Evolutionary conservation across 2,113 vertebrate genomes (phyloP), one percentile per base, ranked within the genome.

Genomic region (Neodontobutis hainanensis): DNA sequence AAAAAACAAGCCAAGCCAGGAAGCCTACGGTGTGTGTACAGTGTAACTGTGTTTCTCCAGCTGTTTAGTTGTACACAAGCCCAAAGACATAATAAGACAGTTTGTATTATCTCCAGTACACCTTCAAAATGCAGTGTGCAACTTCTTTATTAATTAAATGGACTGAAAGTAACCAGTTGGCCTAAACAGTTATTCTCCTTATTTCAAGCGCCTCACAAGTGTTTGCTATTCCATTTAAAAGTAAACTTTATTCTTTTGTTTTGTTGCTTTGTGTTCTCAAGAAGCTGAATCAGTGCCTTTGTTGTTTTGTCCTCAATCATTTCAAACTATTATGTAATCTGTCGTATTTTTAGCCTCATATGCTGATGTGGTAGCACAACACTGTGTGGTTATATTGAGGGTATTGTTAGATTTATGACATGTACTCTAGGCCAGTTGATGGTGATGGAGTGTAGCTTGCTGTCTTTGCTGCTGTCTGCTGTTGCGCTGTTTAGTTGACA

Each of bases 401-500:
- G 2, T 40, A 35, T 14, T 34, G 32, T 10, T 36, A 35, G 51
- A 53, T 53, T 35, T 34, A 7, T 14, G 5, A 35, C 51, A 53
- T 51, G 49, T 9, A 15, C 49, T 53, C 11, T 34, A 35, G 51
- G 51, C 11, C n/a, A 14, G 32, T 35, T 40, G 38, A 5, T 40
- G 38, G 5, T 36, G 51, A 53, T 14, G 11, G 51, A 47, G n/a
- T 35, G 8, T 3, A 53, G 0, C 45, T 5, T 8, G 0, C 45
- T 27, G 40, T 55, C 0, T 32, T 36, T 27, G 11, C 10, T 19
- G 15, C 10, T 51, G 19, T 32, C 66, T 64, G 49, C 53, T 65
- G 56, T 8, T 45, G 34, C 42, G 47, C 48, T 66, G 35, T 48
- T 60, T 58, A 38, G 15, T 16, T 74, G 3, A 10, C 32, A 61